Conservation (phyloP, 2,797 vertebrate species). For the Poecile montanus region DNA sequence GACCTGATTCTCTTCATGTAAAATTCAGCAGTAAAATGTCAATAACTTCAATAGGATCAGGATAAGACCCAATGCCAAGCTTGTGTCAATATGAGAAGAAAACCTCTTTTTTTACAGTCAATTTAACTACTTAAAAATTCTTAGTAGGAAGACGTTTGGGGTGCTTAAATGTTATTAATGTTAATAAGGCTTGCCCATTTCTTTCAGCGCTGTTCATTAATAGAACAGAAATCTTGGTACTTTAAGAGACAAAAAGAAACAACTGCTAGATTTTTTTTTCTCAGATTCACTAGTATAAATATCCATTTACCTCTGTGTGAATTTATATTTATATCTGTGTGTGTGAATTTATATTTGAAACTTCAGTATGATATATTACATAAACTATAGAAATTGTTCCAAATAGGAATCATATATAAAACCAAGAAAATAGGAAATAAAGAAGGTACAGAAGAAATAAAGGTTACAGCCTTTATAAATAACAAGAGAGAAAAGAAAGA, state of each 20-base stretch:
- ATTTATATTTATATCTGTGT: not conserved
- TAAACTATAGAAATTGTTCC: not conserved
- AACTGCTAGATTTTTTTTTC: not conserved
- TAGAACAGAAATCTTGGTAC: not conserved
- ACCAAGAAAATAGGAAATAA: too few relatives aligned
- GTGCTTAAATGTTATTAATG: slow-evolving; percentile 4
- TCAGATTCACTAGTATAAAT: not conserved
- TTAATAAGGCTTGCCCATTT: slow-evolving; percentile 6
- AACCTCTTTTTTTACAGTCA: not conserved
- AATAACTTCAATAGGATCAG: not conserved
- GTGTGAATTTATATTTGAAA: not conserved
- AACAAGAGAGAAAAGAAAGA: not conserved
- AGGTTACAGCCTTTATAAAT: not conserved
- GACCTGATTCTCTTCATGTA: not conserved
- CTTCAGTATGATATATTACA: not conserved
- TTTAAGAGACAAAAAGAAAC: not conserved
- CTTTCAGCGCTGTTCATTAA: not conserved
- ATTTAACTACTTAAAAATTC: not conserved
- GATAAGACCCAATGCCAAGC: not conserved
- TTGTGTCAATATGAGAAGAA: not conserved
- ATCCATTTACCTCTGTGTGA: not conserved
- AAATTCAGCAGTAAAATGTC: not conserved
- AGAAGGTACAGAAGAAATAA: too few relatives aligned
- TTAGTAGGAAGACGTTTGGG: not conserved
- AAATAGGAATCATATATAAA: not conserved